phyloP scores from a whole-genome alignment of 2,797 vertebrate species.

The Esox lucius region DNA sequence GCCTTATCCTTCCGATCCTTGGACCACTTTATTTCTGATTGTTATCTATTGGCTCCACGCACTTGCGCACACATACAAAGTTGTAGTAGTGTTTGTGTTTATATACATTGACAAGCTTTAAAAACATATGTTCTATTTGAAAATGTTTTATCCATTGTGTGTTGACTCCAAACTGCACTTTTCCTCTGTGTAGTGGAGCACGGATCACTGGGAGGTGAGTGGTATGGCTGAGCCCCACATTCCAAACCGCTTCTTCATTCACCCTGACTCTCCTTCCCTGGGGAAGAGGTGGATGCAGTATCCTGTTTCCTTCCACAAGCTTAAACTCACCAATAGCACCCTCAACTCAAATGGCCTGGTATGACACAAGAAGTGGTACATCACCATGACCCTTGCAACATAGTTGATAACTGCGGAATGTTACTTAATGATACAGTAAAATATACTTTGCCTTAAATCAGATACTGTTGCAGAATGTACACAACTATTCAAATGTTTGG shows the following conservation, averaged over 20 bases:
- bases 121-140: no score
- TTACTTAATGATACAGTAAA: neutral
- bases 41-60: neutral
- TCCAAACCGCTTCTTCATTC: slow-evolving; percentile 51
- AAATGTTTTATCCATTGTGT: neutral
- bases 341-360: slow-evolving; percentile 50
- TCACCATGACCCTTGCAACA: neutral
- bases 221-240: slow-evolving; percentile 43
- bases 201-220: slow-evolving; percentile 46
- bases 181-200: slow-evolving; percentile 37
- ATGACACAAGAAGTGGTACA: neutral
- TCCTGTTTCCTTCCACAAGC: slow-evolving; percentile 57
- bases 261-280: slow-evolving; percentile 46
- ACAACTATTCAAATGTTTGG: no score
- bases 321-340: slow-evolving; percentile 57
- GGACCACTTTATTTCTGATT: neutral
- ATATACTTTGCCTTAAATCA: neutral
- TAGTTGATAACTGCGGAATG: neutral
- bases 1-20: slow-evolving; percentile 12
- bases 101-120: slow-evolving; percentile 1
- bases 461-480: neutral
- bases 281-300: slow-evolving; percentile 54
- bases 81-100: neutral
- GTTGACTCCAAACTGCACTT: neutral
- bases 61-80: neutral